These are phyloP conservation scores for Drosophila murphyi DNA, from an alignment of 1,140 invertebrate species.

Conservation along the genomic window DNA sequence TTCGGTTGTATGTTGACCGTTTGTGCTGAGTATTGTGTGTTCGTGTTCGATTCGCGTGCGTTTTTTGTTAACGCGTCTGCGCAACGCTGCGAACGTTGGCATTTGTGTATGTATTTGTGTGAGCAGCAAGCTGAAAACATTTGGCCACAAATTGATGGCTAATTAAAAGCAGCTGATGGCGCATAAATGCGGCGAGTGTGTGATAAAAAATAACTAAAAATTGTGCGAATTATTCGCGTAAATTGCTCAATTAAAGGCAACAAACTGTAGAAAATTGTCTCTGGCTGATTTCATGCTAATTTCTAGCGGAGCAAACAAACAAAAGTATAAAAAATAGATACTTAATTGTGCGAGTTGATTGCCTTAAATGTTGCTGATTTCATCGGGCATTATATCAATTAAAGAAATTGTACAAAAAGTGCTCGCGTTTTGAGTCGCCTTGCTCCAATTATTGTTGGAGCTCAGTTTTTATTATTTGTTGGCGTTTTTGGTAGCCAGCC, in stretches of 20 bases:
- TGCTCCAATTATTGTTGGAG: conserved; percentile 69
- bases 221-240: conserved; percentile 16
- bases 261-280: conserved; percentile 23
- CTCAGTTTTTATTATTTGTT: neutral
- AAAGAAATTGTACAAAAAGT: conserved; percentile 56
- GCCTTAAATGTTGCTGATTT: conserved; percentile 70
- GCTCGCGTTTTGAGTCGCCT: conserved; percentile 34
- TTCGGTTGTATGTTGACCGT: conserved; percentile 29
- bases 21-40: neutral
- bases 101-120: conserved; percentile 18
- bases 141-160: conserved; percentile 46
- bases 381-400: conserved; percentile 67
- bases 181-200: conserved; percentile 34
- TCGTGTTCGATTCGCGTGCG: neutral
- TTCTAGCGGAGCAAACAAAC: conserved; percentile 4
- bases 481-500: neutral
- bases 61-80: conserved; percentile 11
- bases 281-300: conserved; percentile 67
- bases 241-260: conserved; percentile 45
- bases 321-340: conserved; percentile 20
- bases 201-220: conserved; percentile 29
- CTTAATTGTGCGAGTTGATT: conserved; percentile 72
- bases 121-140: conserved; percentile 27
- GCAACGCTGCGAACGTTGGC: neutral
- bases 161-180: conserved; percentile 48